Evolutionary conservation across 2,113 vertebrate species (phyloP).

Genomic region (Thunnus thynnus): DNA sequence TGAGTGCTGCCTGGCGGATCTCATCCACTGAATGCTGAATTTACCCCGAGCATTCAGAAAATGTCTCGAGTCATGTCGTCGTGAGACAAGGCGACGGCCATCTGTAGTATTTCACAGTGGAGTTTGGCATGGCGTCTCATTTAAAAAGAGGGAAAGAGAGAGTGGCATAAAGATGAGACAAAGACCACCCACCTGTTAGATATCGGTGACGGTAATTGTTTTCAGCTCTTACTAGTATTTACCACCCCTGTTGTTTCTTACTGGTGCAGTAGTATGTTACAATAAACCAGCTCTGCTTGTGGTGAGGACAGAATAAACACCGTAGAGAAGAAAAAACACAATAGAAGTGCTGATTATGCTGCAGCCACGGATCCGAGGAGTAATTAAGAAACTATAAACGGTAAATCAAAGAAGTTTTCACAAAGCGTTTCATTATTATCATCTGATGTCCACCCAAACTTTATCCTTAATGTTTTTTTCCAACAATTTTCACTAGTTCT

Average conservation of each 20-base stretch:
- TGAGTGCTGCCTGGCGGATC: slow-evolving; percentile 7
- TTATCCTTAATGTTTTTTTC: too few species aligned
- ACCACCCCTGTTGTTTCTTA: too few species aligned
- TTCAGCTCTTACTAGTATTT: too few species aligned
- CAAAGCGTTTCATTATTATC: too few species aligned
- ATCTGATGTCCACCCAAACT: too few species aligned
- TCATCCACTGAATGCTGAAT: not conserved
- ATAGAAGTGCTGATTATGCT: not conserved
- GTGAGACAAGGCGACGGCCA: not conserved
- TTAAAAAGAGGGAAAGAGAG: not conserved
- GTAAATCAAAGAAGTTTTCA: not conserved
- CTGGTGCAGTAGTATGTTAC: too few species aligned
- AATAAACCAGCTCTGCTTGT: not conserved
- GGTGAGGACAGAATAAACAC: not conserved
- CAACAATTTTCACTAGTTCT: too few species aligned
- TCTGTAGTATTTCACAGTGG: slow-evolving; percentile 4
- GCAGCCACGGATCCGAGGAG: not conserved
- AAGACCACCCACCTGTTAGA: too few species aligned
- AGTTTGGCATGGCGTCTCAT: not conserved
- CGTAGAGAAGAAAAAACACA: not conserved
- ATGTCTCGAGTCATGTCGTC: too few species aligned
- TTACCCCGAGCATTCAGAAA: not conserved
- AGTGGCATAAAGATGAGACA: too few species aligned
- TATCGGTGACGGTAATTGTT: too few species aligned
- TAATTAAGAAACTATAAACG: slow-evolving; percentile 12